Percentiles rank a stretch among this genome's conserved stretches.
These are phyloP conservation scores for Ornithorhynchus anatinus DNA, from an alignment of 2,113 vertebrate species.

Conservation along the genomic window DNA sequence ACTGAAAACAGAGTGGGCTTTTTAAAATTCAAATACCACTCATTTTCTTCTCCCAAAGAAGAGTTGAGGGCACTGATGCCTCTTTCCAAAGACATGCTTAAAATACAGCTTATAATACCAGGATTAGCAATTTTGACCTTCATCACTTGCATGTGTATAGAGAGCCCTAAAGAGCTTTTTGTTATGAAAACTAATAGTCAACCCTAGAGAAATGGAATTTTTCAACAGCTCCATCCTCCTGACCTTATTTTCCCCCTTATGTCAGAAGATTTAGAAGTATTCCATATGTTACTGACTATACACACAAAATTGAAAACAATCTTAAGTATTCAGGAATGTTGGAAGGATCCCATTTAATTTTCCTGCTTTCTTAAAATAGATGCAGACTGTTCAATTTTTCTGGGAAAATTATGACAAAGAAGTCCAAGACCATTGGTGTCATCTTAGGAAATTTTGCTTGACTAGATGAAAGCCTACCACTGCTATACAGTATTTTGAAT, in stretches of 20 bases:
- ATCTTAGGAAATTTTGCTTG: no score
- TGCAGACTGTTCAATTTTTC: no score
- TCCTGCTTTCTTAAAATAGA: background rate
- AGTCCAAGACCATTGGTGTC: no score
- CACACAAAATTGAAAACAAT: background rate
- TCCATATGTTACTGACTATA: accelerated
- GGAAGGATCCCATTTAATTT: accelerated
- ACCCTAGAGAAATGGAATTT: background rate
- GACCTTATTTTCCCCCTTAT: background rate
- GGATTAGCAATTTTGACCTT: background rate
- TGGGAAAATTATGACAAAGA: no score
- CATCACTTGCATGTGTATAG: accelerated
- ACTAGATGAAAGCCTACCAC: no score
- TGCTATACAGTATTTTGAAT: no score
- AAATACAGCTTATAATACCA: background rate
- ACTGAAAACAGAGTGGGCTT: no score
- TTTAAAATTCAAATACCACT: background rate
- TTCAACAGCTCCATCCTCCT: background rate
- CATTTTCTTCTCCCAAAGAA: accelerated
- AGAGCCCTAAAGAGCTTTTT: background rate
- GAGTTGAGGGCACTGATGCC: accelerated
- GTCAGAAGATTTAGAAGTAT: background rate
- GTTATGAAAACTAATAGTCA: background rate
- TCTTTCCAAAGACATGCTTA: background rate
- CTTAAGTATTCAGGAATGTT: background rate